These are phyloP conservation scores for Calliphora vomitoria DNA, from an alignment of 2,888 invertebrate species.

Conservation along the genomic window DNA sequence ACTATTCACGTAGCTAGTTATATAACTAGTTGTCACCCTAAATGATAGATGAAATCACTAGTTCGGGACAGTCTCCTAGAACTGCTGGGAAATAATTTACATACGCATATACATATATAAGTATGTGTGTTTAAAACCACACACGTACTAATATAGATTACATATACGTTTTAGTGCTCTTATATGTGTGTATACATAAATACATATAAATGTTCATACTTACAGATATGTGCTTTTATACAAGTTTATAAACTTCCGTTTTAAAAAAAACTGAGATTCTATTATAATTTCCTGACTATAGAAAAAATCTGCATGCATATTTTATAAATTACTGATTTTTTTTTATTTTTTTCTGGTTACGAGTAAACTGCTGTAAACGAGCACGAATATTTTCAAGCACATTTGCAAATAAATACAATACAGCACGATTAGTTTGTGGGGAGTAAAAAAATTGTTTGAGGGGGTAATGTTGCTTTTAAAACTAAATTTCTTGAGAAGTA, in stretches of 20 bases:
- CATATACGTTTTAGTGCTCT: background rate
- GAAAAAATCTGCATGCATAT: conserved; percentile 15
- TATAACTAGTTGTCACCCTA: too few relatives aligned
- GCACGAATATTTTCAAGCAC: background rate
- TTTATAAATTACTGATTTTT: background rate
- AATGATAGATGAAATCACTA: too few relatives aligned
- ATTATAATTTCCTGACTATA: conserved; percentile 30
- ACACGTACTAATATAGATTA: background rate
- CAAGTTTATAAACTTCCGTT: conserved; percentile 27
- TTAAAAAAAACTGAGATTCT: conserved; percentile 21
- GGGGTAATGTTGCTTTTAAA: background rate
- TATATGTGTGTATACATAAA: background rate
- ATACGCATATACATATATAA: background rate
- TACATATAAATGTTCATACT: background rate
- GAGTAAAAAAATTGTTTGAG: background rate
- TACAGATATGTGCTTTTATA: background rate
- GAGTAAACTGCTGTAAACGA: background rate
- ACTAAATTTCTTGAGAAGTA: background rate
- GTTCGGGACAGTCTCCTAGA: too few relatives aligned
- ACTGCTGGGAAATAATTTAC: too few relatives aligned
- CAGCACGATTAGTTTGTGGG: conserved; percentile 1
- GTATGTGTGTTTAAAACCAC: background rate
- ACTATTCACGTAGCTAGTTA: too few relatives aligned
- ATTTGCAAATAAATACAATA: conserved; percentile 1
- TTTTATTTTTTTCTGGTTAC: background rate